phyloP scores from a whole-genome alignment of 2,888 invertebrate genomes.

The Clistopyga incitator region DNA sequence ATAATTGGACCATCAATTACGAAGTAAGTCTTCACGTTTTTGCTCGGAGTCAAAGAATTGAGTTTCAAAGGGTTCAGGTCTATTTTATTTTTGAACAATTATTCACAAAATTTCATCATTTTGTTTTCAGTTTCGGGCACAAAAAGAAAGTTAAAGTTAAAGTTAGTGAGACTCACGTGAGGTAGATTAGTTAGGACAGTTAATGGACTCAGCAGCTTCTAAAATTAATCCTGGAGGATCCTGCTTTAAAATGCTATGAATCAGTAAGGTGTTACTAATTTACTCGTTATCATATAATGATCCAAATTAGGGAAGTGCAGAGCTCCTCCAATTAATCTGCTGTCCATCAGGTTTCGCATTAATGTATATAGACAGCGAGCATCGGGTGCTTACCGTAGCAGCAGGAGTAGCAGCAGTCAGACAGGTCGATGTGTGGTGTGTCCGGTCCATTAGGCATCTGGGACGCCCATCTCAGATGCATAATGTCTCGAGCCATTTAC shows the following conservation, averaged over 20 bases:
- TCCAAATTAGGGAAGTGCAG: slow-evolving; percentile 47
- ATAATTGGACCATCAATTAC: too few relatives aligned
- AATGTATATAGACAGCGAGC: slow-evolving; percentile 60
- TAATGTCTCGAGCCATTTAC: slow-evolving; percentile 64
- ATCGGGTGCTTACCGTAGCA: slow-evolving; percentile 45
- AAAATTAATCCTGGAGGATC: background rate
- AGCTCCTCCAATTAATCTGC: slow-evolving; percentile 61
- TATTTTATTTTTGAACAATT: too few relatives aligned
- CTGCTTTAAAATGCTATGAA: slow-evolving; percentile 31
- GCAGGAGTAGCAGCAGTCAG: slow-evolving; percentile 49
- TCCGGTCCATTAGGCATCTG: slow-evolving; percentile 67
- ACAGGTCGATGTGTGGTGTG: slow-evolving; percentile 39
- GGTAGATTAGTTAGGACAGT: background rate
- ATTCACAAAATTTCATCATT: too few relatives aligned
- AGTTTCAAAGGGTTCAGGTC: too few relatives aligned
- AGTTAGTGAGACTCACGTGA: too few relatives aligned
- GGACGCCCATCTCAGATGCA: slow-evolving; percentile 66
- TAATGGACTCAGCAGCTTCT: background rate
- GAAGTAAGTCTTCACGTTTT: too few relatives aligned
- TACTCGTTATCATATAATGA: slow-evolving; percentile 58
- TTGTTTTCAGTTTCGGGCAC: too few relatives aligned
- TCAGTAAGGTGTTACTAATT: slow-evolving; percentile 25
- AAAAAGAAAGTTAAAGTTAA: too few relatives aligned
- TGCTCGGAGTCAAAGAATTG: too few relatives aligned
- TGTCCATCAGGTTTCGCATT: slow-evolving; percentile 63